These are phyloP conservation scores for Plutomurus gul DNA, from an alignment of 1,140 invertebrate species.

Conservation along the genomic window DNA sequence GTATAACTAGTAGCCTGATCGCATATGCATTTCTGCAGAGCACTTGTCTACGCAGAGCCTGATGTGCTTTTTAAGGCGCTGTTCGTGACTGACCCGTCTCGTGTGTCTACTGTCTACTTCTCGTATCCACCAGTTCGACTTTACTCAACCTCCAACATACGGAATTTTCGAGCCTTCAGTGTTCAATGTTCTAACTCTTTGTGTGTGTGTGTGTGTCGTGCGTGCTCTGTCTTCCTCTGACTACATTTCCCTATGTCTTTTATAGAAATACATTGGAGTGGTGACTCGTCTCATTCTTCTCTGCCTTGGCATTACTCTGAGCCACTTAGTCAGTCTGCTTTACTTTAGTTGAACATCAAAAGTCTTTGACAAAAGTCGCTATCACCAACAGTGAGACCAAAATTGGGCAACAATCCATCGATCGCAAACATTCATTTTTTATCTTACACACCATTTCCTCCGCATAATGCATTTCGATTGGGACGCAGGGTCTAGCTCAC, in stretches of 20 bases:
- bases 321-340: neutral
- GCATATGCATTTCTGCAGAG: neutral
- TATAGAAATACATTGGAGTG: neutral
- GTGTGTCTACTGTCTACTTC: neutral
- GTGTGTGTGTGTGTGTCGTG: too few relatives aligned
- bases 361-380: neutral
- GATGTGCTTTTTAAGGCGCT: neutral
- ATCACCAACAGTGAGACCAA: slow-evolving; percentile 1
- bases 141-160: too few relatives aligned
- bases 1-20: neutral
- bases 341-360: neutral
- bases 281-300: neutral
- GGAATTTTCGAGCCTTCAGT: too few relatives aligned
- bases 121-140: neutral
- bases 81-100: neutral
- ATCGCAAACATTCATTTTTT: slow-evolving; percentile 48
- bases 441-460: slow-evolving; percentile 51
- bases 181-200: too few relatives aligned
- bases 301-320: neutral
- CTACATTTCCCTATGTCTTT: neutral
- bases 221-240: neutral
- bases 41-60: neutral
- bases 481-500: neutral
- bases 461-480: slow-evolving; percentile 47
- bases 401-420: slow-evolving; percentile 39